phyloP scores from a whole-genome alignment of 2,113 vertebrate genomes.

The Equus quagga region DNA sequence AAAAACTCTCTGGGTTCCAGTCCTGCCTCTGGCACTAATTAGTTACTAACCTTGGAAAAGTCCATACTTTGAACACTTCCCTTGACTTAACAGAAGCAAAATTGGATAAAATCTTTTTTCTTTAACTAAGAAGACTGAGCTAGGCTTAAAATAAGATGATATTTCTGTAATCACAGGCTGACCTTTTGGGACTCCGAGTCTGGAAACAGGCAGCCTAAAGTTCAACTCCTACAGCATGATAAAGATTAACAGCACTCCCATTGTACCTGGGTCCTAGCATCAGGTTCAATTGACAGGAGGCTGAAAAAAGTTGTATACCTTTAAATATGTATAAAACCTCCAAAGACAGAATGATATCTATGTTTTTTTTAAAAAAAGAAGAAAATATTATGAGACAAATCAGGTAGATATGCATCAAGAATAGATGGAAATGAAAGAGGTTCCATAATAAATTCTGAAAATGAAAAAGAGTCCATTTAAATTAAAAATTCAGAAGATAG shows the following conservation, averaged over 20 bases:
- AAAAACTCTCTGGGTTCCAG: background rate
- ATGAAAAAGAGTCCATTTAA: background rate
- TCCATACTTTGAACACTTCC: background rate
- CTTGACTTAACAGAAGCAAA: slow-evolving; percentile 22
- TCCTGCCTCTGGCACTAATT: background rate
- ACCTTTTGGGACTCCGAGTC: background rate
- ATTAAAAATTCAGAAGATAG: background rate
- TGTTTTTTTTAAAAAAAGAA: background rate
- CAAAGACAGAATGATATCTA: background rate
- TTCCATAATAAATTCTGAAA: background rate
- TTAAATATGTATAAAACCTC: slow-evolving; percentile 13
- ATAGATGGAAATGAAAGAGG: background rate
- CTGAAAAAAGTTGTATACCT: background rate
- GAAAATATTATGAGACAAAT: background rate
- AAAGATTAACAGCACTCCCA: background rate
- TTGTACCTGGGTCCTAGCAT: background rate
- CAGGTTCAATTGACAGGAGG: background rate
- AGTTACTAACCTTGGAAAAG: background rate
- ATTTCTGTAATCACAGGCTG: background rate
- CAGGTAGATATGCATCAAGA: background rate
- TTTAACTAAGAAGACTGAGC: background rate
- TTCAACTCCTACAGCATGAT: background rate
- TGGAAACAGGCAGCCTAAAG: background rate
- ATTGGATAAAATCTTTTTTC: background rate
- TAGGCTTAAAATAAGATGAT: slow-evolving; percentile 21